Base-by-base conservation (phyloP, 2,888 invertebrate species). In the Thysanoteuthis rhombus region DNA sequence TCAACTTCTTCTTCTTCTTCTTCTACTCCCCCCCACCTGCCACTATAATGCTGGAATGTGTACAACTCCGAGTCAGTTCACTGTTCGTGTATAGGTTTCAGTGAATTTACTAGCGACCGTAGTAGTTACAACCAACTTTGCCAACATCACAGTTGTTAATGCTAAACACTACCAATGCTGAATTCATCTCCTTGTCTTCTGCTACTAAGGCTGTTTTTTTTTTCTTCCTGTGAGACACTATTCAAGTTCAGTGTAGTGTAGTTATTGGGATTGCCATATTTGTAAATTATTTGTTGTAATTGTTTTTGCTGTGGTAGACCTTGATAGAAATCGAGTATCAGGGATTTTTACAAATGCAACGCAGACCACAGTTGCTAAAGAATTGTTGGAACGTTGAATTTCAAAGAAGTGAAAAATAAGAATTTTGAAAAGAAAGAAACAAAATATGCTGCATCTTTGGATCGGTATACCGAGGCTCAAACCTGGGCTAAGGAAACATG, bases 61-160 rank as follows among this genome's bases (percentile, higher is more conserved):
- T 75, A 16, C 36, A 75, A 36, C 75, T 75, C 75, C 75, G 36
- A 75, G 75, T n/a, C n/a, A 36, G 52, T 52, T 52, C 52, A 75
- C 0, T 36, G 75, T 75, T 75, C 75, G n/a, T n/a, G 75, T 75
- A 75, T 36, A n/a, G n/a, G n/a, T 75, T 75, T 25, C 25, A n/a
- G 75, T 75, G 75, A 75, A n/a, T 75, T 75, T 75, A 75, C 75
- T 19, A n/a, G 75, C 19, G 75, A 75, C 10, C 75, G 75, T 75
- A 75, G 75, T n/a, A 75, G 75, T n/a, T 75, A 75, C 75, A 75
- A n/a, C 75, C 75, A 75, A 75, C 75, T 75, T 75, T 75, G 75
- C 75, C 75, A 75, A 75, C 75, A 75, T 75, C 36, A n/a, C n/a
- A 75, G 75, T 75, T 75, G 75, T 75, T 75, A 36, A 75, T 75